phyloP scores from a whole-genome alignment of 2,113 vertebrate species.

The Pitta sordida region DNA sequence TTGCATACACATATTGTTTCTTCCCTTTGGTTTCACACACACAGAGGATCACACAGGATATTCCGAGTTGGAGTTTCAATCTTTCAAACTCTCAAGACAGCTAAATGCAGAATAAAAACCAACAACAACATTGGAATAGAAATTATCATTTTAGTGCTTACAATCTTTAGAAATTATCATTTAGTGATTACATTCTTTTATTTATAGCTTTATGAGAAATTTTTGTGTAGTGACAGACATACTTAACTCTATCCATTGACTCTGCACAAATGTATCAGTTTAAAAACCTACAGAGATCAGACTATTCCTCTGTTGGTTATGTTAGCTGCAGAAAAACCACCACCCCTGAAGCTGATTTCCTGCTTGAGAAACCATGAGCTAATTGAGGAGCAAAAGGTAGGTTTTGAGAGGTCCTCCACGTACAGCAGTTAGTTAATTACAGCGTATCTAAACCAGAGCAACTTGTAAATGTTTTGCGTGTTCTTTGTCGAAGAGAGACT shows the following conservation, averaged over 20 bases:
- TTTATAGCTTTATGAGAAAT: neutral
- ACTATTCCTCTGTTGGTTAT: constrained; percentile 46
- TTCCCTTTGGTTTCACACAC: neutral
- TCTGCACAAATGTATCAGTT: constrained; percentile 6
- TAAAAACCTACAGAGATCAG: constrained; percentile 61
- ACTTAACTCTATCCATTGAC: neutral
- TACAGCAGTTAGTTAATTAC: neutral
- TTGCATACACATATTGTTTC: neutral
- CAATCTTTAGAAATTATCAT: neutral
- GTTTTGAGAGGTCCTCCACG: constrained; percentile 28
- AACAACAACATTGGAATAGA: neutral
- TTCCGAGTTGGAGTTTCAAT: too few species aligned
- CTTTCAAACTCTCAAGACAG: neutral
- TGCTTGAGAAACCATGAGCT: constrained; percentile 67
- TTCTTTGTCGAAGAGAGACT: neutral
- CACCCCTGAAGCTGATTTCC: constrained; percentile 68
- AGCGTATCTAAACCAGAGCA: neutral
- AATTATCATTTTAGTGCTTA: neutral
- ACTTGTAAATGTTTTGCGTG: neutral
- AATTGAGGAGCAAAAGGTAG: constrained; percentile 49
- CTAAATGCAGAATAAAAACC: neutral
- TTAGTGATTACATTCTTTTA: neutral
- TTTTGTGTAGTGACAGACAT: neutral
- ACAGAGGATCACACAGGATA: too few species aligned
- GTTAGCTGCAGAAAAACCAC: constrained; percentile 67